Evolutionary conservation across 1,140 invertebrate species (phyloP).

Genomic region (Zeugodacus cucurbitae): DNA sequence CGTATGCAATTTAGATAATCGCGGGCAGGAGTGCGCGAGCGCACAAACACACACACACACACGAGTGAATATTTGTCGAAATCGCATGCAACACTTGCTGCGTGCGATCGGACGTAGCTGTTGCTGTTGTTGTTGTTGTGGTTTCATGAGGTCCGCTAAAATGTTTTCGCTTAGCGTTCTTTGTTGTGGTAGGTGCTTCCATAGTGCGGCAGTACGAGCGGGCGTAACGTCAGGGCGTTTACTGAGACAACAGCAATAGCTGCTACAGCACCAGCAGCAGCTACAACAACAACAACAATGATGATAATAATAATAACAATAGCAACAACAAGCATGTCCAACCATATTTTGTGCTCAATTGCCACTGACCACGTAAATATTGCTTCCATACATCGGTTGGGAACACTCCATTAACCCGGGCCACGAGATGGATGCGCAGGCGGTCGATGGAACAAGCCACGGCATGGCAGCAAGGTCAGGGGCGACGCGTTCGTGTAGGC

Average conservation of each 20-base stretch:
- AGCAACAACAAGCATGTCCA: neutral
- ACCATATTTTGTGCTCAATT: constrained; percentile 32
- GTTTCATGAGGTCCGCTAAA: neutral
- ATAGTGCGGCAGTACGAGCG: constrained; percentile 38
- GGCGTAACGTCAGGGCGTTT: constrained; percentile 53
- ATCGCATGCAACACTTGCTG: constrained; percentile 38
- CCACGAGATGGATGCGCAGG: constrained; percentile 49
- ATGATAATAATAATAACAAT: neutral
- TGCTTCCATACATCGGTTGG: neutral
- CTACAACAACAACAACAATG: neutral
- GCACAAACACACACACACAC: neutral
- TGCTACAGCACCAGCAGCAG: neutral
- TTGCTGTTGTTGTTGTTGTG: neutral
- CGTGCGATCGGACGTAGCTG: constrained; percentile 31
- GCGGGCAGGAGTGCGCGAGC: constrained; percentile 40
- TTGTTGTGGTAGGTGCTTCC: constrained; percentile 22
- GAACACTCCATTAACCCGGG: constrained; percentile 23
- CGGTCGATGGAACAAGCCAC: constrained; percentile 50
- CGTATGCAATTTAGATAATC: constrained; percentile 67
- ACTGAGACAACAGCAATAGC: constrained; percentile 43
- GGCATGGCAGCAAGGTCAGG: constrained; percentile 22
- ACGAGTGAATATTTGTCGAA: neutral
- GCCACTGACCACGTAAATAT: constrained; percentile 18
- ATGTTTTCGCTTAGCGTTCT: constrained; percentile 1
- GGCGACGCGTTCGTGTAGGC: constrained; percentile 13